A percentile compares a stretch with the other conserved stretches of the same genome.
Evolutionary conservation across 2,888 invertebrate genomes (phyloP).

Genomic region (Acanthoscelides obtectus): DNA sequence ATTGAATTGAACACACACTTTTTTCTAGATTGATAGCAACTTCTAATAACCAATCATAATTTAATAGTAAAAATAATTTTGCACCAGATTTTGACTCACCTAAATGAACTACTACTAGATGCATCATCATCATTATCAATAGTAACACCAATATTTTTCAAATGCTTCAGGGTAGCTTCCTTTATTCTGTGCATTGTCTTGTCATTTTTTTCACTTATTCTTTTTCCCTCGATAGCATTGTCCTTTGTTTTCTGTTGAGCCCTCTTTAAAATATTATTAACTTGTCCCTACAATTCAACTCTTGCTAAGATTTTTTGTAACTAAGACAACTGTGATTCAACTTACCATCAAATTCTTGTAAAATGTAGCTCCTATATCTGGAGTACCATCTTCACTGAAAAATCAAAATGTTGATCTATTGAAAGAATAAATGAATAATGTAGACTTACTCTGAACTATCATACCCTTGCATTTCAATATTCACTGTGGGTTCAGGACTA

Average conservation of each 20-base stretch:
- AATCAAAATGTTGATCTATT: background rate
- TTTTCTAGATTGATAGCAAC: no score
- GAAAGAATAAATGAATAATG: conserved; percentile 7
- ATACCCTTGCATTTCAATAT: conserved; percentile 52
- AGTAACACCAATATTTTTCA: conserved; percentile 41
- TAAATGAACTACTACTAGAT: conserved; percentile 8
- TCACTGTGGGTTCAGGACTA: conserved; percentile 51
- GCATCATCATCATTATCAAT: conserved; percentile 21
- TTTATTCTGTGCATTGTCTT: conserved; percentile 40
- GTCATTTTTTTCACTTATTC: conserved; percentile 16
- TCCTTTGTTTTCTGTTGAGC: conserved; percentile 36
- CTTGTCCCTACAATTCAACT: no score
- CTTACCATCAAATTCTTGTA: conserved; percentile 67
- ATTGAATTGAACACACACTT: background rate
- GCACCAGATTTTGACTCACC: no score
- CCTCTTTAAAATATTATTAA: conserved; percentile 52
- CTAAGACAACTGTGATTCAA: conserved; percentile 5
- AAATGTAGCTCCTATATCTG: conserved; percentile 65
- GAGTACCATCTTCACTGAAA: conserved; percentile 42
- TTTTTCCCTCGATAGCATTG: conserved; percentile 12
- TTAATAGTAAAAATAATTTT: no score
- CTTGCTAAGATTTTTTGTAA: background rate
- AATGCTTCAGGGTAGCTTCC: conserved; percentile 42
- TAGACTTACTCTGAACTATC: conserved; percentile 39
- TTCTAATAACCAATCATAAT: no score